Evolutionary conservation across 2,888 invertebrate genomes (phyloP), one percentile per base, ranked within the genome.

Genomic region (Metacarcinus magister): DNA sequence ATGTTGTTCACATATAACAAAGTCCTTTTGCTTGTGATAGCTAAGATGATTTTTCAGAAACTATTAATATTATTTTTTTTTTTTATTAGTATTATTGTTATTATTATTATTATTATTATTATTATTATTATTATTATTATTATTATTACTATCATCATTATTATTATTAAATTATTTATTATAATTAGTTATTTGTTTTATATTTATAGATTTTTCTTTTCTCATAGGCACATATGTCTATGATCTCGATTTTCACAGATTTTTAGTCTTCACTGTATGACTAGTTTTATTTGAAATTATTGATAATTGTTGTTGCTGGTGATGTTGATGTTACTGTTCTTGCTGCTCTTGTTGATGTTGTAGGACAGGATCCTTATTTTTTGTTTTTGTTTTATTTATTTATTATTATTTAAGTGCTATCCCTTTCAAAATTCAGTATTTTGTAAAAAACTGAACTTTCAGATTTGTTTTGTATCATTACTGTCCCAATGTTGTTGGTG

Each of bases 401-500:
- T 75, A n/a, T 23, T 28, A n/a, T 75, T 75, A 23, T 75, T 8
- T n/a, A 75, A n/a, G 28, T 92, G 46, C 19, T 46, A 46, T 92
- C 44, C 16, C 46, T 43, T 92, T 32, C 0, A 39, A 23, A 19
- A 13, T 90, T 95, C 4, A 90, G 1, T 44, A 95, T 39, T 5
- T 60, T 75, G 2, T 39, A 43, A 95, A 91, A 60, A 67, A 39
- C 39, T 95, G 60, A 91, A n/a, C 44, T 92, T 32, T 32, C 90
- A 90, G 39, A 54, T 89, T 90, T 90, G 75, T 75, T 75, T 28
- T 23, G 5, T 90, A 3, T n/a, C n/a, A 48, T 92, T 5, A 23
- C n/a, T 92, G 92, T 46, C 23, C 43, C 44, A 43, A 90, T 90
- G 90, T 43, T 44, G n/a, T 28, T 28, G 48, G 46, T 46, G 8